Evolutionary conservation across 2,888 invertebrate species (phyloP), one percentile per base, ranked within the genome.

Genomic region (Rhyacophila evoluta): DNA sequence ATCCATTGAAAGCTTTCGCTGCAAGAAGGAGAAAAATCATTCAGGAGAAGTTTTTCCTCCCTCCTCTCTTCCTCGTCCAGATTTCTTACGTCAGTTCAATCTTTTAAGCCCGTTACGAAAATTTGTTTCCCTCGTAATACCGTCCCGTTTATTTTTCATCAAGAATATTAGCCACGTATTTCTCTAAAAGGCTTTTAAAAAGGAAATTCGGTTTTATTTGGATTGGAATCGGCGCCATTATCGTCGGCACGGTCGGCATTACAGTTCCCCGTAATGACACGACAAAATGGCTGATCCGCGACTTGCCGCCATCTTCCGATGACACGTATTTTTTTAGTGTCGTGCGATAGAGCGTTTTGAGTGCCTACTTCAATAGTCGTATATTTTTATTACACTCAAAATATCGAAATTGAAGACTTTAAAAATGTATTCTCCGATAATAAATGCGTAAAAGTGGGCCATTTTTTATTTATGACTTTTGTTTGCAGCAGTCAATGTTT

Each of bases 191-290:
- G 15, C 15, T 55, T 55, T 55, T 55, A 55, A 75, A 33, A 27
- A 37, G 39, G 39, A 38, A 75, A 70, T 29, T 74, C 74, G 72
- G 55, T 78, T 78, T 78, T 78, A 78, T 78, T 74, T 69, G 28
- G 72, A 74, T 78, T 78, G 71, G 74, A 73, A 77, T 77, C 73
- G 73, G 55, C 55, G 25, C 55, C 55, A 55, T 55, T 55, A 55
- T 55, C 55, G 55, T 55, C 55, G 55, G 19, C 19, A 55, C 55
- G 19, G 55, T 55, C 55, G 55, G 55, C 19, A 55, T 55, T 55
- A 55, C 55, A 55, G 55, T 55, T 55, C 8, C 55, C 55, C 15
- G 55, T 55, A 55, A 55, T 55, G 55, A 19, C 25, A 19, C 55
- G 55, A 55, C 55, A 55, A 55, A 55, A 55, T 55, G 55, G 55